Evolutionary conservation across 2,888 invertebrate genomes (phyloP), one percentile per base, ranked within the genome.

Genomic region (Apocheima hispidaria): DNA sequence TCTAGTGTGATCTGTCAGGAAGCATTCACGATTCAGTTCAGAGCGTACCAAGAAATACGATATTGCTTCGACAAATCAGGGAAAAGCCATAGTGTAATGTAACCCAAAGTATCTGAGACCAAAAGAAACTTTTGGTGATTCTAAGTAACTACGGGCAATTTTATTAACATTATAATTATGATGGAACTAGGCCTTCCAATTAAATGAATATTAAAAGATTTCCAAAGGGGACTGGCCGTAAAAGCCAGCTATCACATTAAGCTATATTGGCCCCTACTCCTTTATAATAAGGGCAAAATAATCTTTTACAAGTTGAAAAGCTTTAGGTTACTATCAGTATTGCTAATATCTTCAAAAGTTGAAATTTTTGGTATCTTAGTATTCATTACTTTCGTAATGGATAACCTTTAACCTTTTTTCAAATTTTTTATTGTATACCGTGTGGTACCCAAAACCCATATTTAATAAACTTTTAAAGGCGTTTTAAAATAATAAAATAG

Each of bases 161-260:
- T 40, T 30, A 9, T 30, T 28, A 52, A n/a, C 7, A 30, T 52
- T 33, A 52, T 28, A 43, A 43, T 52, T 38, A 52, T 48, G 35
- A 48, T 60, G 62, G 43, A 35, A 23, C 33, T 46, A 57, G 36
- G 33, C 33, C 63, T 64, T 61, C 21, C 68, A 72, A 74, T 74
- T 72, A 77, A 65, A 61, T 67, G 57, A 60, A 70, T 71, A 59
- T 68, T n/a, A 67, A 73, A 72, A 74, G 67, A 52, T 59, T 65
- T 54, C 56, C 53, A 61, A 33, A 66, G 65, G 68, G 60, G 57
- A 60, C 68, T 35, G 63, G 63, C 69, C 67, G 53, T 74, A 73
- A 73, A 73, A 62, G 63, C 40, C 28, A 56, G 63, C 63, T 66
- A 72, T 73, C 57, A 54, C 60, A 66, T 72, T 71, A 69, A 12